These are phyloP conservation scores for Spinus olivaceus DNA, from an alignment of 2,797 vertebrate species.

Conservation along the genomic window DNA sequence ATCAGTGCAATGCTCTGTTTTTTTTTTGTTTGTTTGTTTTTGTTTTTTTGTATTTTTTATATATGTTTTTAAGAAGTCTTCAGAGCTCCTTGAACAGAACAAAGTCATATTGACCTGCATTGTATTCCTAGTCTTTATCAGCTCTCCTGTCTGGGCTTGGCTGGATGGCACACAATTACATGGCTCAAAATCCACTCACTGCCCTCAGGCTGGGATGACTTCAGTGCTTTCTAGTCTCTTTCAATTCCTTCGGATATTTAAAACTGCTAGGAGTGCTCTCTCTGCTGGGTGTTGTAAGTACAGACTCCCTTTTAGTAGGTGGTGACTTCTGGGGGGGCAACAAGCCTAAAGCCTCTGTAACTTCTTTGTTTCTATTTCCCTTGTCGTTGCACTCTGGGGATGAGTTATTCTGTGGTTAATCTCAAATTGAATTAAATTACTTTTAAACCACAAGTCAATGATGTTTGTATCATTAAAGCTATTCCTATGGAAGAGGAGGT, in stretches of 20 bases:
- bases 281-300: neutral
- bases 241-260: neutral
- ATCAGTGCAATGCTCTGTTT: neutral
- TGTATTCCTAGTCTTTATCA: neutral
- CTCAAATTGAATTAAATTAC: neutral
- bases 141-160: neutral
- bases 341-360: neutral
- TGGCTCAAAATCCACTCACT: neutral
- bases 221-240: neutral
- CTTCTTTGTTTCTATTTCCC: neutral
- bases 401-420: neutral
- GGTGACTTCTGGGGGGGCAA: neutral
- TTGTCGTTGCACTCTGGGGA: neutral
- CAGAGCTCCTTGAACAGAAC: neutral
- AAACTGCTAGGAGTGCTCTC: neutral
- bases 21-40: neutral
- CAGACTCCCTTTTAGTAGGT: neutral
- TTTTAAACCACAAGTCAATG: neutral
- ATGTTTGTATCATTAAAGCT: neutral
- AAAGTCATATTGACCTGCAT: neutral
- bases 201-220: neutral
- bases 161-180: neutral
- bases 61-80: neutral
- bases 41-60: neutral
- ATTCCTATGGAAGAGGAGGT: neutral